Evolutionary conservation across 92 coral and sea anemone species (phyloP).

Genomic region (Anthopleura xanthogrammica): DNA sequence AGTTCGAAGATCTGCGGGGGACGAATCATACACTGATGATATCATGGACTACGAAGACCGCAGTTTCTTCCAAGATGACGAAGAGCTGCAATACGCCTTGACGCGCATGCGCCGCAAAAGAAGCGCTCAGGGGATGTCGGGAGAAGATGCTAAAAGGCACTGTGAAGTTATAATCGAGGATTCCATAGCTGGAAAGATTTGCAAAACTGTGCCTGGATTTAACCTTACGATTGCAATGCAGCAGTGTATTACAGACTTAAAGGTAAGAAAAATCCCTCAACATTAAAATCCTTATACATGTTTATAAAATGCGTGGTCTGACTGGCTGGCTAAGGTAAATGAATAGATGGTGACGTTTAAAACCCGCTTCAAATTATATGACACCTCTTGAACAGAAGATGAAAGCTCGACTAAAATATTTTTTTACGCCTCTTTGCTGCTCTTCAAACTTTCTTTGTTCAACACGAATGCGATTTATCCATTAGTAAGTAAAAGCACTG

Average conservation of each 20-base stretch:
- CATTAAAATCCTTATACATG: too few species aligned
- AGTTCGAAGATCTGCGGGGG: slow-evolving; percentile 12
- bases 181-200: slow-evolving; percentile 46
- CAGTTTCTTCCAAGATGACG: slow-evolving; percentile 16
- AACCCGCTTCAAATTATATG: too few species aligned
- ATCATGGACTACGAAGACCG: slow-evolving; percentile 51
- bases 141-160: slow-evolving; percentile 47
- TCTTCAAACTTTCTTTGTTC: too few species aligned
- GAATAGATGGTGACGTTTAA: too few species aligned
- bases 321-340: not conserved
- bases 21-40: slow-evolving; percentile 44
- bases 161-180: slow-evolving; percentile 38
- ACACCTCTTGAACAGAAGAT: too few species aligned
- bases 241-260: slow-evolving; percentile 47
- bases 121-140: slow-evolving; percentile 10
- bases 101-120: slow-evolving; percentile 36
- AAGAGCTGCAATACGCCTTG: not conserved
- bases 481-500: too few species aligned
- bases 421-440: too few species aligned
- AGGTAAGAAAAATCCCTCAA: slow-evolving; percentile 14
- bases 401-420: too few species aligned
- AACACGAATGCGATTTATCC: too few species aligned
- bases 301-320: too few species aligned
- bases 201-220: slow-evolving; percentile 43
- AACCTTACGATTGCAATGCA: slow-evolving; percentile 36